Evolutionary conservation across 2,797 vertebrate genomes (phyloP).

Genomic region (Centropyge bicolor): DNA sequence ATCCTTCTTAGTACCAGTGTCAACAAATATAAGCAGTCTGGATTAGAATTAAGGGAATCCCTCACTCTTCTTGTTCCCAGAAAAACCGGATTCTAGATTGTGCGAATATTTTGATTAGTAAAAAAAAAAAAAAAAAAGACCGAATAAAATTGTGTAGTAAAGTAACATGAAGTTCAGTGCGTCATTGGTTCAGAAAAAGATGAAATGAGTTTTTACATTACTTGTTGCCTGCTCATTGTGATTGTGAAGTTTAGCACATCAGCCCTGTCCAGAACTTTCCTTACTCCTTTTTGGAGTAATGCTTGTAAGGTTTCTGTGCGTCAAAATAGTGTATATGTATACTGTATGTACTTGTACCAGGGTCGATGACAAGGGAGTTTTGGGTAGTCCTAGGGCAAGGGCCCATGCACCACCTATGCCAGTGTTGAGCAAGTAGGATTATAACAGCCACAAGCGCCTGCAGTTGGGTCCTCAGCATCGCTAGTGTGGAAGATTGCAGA

Average conservation of each 20-base stretch:
- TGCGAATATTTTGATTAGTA: conserved; percentile 84
- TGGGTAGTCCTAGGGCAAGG: conserved; percentile 74
- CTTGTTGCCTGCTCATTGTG: conserved; percentile 65
- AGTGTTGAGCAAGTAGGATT: conserved; percentile 76
- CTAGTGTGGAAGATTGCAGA: conserved; percentile 94
- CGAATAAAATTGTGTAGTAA: conserved; percentile 89
- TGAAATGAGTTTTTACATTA: conserved; percentile 64
- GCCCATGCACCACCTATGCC: conserved; percentile 61
- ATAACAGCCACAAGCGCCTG: conserved; percentile 75
- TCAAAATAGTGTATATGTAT: conserved; percentile 37
- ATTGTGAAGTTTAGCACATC: conserved; percentile 70
- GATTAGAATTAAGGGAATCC: conserved; percentile 77
- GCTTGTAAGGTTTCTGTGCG: conserved; percentile 22
- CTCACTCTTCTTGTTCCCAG: conserved; percentile 74
- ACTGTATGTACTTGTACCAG: conserved; percentile 43
- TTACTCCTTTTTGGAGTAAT: conserved; percentile 26
- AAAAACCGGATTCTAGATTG: conserved; percentile 84
- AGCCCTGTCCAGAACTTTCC: conserved; percentile 55
- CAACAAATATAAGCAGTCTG: conserved; percentile 78
- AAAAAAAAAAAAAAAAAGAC: conserved; percentile 82
- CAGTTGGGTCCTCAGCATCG: conserved; percentile 86
- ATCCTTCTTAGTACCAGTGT: conserved; percentile 79
- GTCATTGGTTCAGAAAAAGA: conserved; percentile 85
- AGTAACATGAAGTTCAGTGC: conserved; percentile 85
- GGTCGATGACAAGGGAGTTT: conserved; percentile 66